These are phyloP conservation scores for Rhinolophus ferrumequinum DNA, from an alignment of 2,113 vertebrate genomes.

Conservation along the genomic window DNA sequence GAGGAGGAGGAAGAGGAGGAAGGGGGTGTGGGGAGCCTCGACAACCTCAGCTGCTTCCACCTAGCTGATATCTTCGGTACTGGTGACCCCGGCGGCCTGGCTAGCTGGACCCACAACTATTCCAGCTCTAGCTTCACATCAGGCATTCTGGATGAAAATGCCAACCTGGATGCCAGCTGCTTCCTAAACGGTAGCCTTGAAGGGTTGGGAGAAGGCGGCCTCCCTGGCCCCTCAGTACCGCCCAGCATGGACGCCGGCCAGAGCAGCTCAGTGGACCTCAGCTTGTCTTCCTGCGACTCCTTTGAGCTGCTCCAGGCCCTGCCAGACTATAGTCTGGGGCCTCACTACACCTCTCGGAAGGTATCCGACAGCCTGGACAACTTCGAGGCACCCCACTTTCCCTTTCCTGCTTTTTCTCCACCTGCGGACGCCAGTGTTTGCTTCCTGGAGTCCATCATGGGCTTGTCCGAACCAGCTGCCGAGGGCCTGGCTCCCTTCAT, in stretches of 20 bases:
- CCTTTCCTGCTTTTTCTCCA: conserved; percentile 90
- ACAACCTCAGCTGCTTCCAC: conserved; percentile 90
- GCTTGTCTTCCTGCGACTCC: conserved; percentile 94
- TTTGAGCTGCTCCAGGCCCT: conserved; percentile 96
- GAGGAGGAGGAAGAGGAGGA: conserved; percentile 85
- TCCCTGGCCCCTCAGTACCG: conserved; percentile 84
- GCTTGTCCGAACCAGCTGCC: conserved; percentile 92
- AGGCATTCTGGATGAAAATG: conserved; percentile 94
- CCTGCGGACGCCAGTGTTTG: conserved; percentile 90
- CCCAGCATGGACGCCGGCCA: conserved; percentile 85
- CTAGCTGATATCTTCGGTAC: conserved; percentile 88
- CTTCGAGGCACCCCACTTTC: conserved; percentile 89
- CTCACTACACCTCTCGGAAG: conserved; percentile 94
- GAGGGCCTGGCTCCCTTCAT: conserved; percentile 92
- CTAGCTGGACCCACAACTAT: conserved; percentile 61
- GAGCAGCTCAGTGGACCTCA: conserved; percentile 93
- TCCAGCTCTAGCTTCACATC: conserved; percentile 86
- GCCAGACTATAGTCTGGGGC: conserved; percentile 94
- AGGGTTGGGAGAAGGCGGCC: conserved; percentile 71
- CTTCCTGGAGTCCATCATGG: conserved; percentile 95
- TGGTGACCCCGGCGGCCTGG: conserved; percentile 79
- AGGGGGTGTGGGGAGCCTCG: conserved; percentile 78
- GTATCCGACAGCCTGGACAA: conserved; percentile 93
- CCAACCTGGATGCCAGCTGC: conserved; percentile 92
- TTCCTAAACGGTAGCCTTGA: conserved; percentile 85